Conservation (phyloP, 2,888 invertebrate species). For the Papilio protenor region DNA sequence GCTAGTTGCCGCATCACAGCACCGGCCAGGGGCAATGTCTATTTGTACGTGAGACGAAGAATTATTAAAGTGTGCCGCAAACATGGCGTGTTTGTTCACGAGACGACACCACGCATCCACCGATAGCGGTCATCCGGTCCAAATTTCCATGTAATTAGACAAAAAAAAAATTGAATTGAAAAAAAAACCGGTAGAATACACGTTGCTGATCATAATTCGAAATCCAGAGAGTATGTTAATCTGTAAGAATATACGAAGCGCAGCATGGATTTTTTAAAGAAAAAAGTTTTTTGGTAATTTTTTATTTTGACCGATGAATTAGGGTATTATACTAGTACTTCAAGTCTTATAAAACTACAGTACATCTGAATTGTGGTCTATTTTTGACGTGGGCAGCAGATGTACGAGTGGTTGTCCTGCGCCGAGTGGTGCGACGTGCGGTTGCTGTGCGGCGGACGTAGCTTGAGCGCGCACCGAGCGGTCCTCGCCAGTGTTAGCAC, state of each 20-base stretch:
- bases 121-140: constrained; percentile 1
- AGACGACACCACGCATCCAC: constrained; percentile 10
- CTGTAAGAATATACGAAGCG: too few species aligned
- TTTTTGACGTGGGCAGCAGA: constrained; percentile 56
- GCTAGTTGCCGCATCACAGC: constrained; percentile 42
- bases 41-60: constrained; percentile 64
- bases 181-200: neutral
- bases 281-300: too few species aligned
- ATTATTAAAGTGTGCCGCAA: constrained; percentile 70
- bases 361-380: neutral
- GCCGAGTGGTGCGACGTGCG: constrained; percentile 86
- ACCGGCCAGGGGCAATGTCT: constrained; percentile 53
- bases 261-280: too few species aligned
- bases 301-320: too few species aligned
- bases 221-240: neutral
- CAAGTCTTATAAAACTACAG: too few species aligned
- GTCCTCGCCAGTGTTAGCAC: constrained; percentile 88
- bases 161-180: constrained; percentile 2
- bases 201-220: neutral
- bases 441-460: constrained; percentile 85
- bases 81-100: constrained; percentile 66
- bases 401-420: constrained; percentile 74
- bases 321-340: too few species aligned
- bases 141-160: constrained; percentile 49
- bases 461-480: constrained; percentile 86